phyloP scores from a whole-genome alignment of 1,140 invertebrate species.

The Caenorhabditis latens region DNA sequence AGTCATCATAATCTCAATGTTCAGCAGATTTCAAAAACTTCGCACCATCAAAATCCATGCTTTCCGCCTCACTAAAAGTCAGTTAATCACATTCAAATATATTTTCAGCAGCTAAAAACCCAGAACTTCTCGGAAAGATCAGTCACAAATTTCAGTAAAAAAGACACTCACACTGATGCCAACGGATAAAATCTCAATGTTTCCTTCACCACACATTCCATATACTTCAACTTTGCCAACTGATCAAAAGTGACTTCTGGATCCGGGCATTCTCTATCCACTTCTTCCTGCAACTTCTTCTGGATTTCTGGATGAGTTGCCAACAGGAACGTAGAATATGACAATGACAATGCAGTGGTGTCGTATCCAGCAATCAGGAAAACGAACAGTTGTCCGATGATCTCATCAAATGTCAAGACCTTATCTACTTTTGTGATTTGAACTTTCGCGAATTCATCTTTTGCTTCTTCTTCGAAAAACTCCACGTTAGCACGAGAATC shows the following conservation, averaged over 20 bases:
- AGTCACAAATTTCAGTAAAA: too few relatives aligned
- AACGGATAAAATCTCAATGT: constrained; percentile 73
- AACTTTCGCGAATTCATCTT: constrained; percentile 49
- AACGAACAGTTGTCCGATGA: constrained; percentile 79
- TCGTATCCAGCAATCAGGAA: constrained; percentile 82
- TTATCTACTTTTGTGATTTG: constrained; percentile 68
- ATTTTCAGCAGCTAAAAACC: too few relatives aligned
- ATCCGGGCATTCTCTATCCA: constrained; percentile 79
- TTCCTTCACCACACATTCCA: constrained; percentile 73
- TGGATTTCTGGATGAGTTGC: constrained; percentile 82
- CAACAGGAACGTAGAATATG: constrained; percentile 83
- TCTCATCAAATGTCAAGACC: constrained; percentile 78
- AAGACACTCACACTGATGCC: constrained; percentile 63
- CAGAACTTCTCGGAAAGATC: too few relatives aligned
- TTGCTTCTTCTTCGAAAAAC: neutral
- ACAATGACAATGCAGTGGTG: constrained; percentile 84
- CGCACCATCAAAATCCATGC: too few relatives aligned
- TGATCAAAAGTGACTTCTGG: constrained; percentile 71
- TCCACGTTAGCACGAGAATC: constrained; percentile 40
- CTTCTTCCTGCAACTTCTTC: constrained; percentile 81
- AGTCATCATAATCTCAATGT: too few relatives aligned
- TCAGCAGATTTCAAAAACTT: too few relatives aligned
- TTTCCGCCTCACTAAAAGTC: too few relatives aligned
- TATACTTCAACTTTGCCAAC: constrained; percentile 71
- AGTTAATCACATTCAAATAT: too few relatives aligned